Conservation (phyloP, 2,888 invertebrate genomes). For the Zelleria hepariella region DNA sequence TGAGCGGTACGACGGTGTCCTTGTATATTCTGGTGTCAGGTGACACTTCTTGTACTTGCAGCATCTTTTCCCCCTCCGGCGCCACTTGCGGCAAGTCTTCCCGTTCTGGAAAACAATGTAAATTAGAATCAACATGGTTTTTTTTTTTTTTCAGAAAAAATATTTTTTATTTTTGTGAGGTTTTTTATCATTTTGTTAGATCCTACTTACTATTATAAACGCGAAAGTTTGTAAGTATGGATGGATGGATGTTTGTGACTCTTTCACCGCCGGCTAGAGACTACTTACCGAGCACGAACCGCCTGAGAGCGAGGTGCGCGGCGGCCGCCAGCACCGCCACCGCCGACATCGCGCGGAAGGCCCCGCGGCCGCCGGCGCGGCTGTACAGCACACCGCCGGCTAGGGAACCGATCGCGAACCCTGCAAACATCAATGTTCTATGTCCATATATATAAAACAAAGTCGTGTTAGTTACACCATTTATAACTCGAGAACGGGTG, state of each 20-base stretch:
- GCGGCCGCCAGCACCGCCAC: conserved; percentile 29
- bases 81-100: neutral
- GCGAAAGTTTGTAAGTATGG: neutral
- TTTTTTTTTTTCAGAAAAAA: neutral
- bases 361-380: conserved; percentile 70
- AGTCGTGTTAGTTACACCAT: no score
- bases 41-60: conserved; percentile 21
- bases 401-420: conserved; percentile 83
- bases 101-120: neutral
- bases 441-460: no score
- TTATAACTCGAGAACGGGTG: no score
- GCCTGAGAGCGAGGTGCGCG: conserved; percentile 24
- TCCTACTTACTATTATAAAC: no score
- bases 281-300: neutral
- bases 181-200: neutral
- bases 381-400: conserved; percentile 80
- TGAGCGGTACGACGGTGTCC: conserved; percentile 41
- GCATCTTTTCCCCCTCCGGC: conserved; percentile 46
- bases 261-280: neutral
- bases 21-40: conserved; percentile 33
- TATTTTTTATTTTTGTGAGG: neutral
- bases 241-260: neutral
- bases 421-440: conserved; percentile 40
- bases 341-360: conserved; percentile 43
- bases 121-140: neutral